These are phyloP conservation scores for Rosalia funebris DNA, from an alignment of 2,888 invertebrate genomes.

Conservation along the genomic window DNA sequence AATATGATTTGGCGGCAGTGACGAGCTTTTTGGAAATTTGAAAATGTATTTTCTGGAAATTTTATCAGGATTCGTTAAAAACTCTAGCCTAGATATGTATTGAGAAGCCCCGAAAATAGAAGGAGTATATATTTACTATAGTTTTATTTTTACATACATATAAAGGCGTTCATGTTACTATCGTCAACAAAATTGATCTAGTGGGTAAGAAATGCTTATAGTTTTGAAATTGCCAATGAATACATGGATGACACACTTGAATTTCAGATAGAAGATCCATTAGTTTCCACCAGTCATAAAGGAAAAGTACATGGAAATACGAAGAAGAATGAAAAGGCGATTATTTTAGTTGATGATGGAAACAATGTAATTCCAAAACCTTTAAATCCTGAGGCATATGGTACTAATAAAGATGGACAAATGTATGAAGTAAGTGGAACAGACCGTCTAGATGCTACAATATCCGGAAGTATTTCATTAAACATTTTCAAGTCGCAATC, in stretches of 20 bases:
- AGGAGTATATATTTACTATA: too few relatives aligned
- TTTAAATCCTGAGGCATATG: constrained; percentile 57
- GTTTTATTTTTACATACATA: too few relatives aligned
- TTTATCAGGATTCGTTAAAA: too few relatives aligned
- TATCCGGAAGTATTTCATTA: neutral
- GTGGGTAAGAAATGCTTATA: constrained; percentile 18
- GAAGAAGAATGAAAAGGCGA: constrained; percentile 12
- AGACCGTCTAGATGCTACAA: neutral
- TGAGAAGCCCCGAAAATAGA: too few relatives aligned
- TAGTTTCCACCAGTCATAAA: constrained; percentile 13
- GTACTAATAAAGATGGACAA: constrained; percentile 57
- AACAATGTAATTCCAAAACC: constrained; percentile 64
- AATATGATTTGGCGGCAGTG: too few relatives aligned
- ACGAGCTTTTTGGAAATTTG: too few relatives aligned
- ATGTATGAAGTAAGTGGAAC: constrained; percentile 37
- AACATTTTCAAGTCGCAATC: constrained; percentile 33
- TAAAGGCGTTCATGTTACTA: too few relatives aligned
- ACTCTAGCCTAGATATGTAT: too few relatives aligned
- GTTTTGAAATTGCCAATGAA: neutral
- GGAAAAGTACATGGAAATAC: constrained; percentile 32
- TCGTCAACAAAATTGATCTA: constrained; percentile 3
- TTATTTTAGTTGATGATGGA: constrained; percentile 49
- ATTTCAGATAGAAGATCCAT: constrained; percentile 22
- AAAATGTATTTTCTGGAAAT: too few relatives aligned
- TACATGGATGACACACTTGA: neutral